Percentiles rank a stretch among this genome's conserved stretches.
phyloP scores from a whole-genome alignment of 2,888 invertebrate genomes.

The Malthinus flaveolus region DNA sequence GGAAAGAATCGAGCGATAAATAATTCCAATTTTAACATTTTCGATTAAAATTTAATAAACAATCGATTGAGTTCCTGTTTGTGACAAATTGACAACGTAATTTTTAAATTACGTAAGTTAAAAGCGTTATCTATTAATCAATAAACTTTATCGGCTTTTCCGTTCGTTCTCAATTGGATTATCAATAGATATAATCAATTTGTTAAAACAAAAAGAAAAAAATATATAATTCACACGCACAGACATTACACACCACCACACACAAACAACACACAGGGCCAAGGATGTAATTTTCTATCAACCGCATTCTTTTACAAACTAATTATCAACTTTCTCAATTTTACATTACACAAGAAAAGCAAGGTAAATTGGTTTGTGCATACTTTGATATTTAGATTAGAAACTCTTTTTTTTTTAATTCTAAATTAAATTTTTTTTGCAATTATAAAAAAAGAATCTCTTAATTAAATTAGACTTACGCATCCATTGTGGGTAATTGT shows the following conservation, averaged over 20 bases:
- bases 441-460: conserved; percentile 16
- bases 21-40: too few relatives aligned
- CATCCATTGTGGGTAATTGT: not conserved
- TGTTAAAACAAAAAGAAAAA: too few relatives aligned
- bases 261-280: conserved; percentile 25
- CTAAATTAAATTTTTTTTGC: conserved; percentile 19
- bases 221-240: too few relatives aligned
- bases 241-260: not conserved
- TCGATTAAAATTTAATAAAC: too few relatives aligned
- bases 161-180: conserved; percentile 9
- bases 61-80: too few relatives aligned
- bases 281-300: conserved; percentile 26
- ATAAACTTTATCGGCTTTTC: conserved; percentile 10
- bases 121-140: conserved; percentile 10
- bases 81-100: too few relatives aligned
- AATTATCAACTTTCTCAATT: conserved; percentile 28
- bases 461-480: conserved; percentile 10
- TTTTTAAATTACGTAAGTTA: not conserved
- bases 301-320: conserved; percentile 21
- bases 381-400: conserved; percentile 30
- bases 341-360: conserved; percentile 21
- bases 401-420: conserved; percentile 20
- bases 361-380: conserved; percentile 20
- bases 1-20: too few relatives aligned
- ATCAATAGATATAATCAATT: not conserved